Evolutionary conservation across 2,797 vertebrate species (phyloP), one percentile per base, ranked within the genome.

Genomic region (Dendrocincla tyrannina): DNA sequence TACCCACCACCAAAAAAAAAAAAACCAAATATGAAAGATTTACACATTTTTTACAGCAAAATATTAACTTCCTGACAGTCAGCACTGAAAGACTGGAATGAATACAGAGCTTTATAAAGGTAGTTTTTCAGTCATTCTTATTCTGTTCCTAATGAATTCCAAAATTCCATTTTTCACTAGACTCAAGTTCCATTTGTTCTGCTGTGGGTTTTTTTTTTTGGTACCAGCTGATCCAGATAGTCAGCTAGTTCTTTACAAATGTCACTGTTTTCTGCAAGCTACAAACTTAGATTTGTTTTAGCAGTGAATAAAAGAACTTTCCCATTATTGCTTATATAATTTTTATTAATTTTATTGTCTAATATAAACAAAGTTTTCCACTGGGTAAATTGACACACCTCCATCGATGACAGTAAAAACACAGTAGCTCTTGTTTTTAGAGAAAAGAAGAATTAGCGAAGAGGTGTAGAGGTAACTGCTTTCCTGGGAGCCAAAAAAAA

Each of bases 21-120:
- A 79, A 88, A 80, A 72, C 28, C 64, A 92, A 98, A 94, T 95
- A 76, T 69, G 77, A 95, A 97, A 95, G 92, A 97, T 95, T 88
- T 96, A 91, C 88, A 63, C 89, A 91, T 97, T 96, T 97, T 91
- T 96, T 96, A 93, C 89, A 90, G 94, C 53, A 95, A 98, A 97
- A 96, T 96, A 93, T 91, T 84, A 85, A 88, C 87, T 92, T 95
- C 62, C 68, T 92, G 77, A 95, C 67, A 93, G 50, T 92, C 95
- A 95, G 66, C 79, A 87, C 30, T 4, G 17, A 84, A 93, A 76
- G 84, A 80, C 74, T 0, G 0, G 39, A 87, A 88, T 88, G 77
- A 76, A 68, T 91, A 55, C 62, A 84, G 58, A 62, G 49, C 73
- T 94, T 88, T 89, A 44, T 76, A 83, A 86, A 93, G 80, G 81